These are phyloP conservation scores for Marmota monax DNA, from an alignment of 2,113 vertebrate genomes.

Conservation along the genomic window DNA sequence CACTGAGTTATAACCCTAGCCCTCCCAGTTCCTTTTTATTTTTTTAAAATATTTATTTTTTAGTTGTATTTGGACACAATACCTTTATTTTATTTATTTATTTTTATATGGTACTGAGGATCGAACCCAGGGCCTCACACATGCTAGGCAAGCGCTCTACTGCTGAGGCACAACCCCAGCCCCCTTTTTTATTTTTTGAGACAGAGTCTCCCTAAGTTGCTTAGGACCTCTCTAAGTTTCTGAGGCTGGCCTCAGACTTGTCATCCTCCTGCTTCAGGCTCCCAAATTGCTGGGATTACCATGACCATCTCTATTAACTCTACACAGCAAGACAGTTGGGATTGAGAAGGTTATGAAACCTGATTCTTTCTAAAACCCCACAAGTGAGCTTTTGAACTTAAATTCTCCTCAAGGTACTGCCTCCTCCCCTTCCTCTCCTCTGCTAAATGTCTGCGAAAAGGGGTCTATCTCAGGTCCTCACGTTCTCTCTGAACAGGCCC, in stretches of 20 bases:
- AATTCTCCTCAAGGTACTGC: background rate
- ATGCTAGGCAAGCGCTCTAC: background rate
- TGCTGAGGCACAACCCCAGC: background rate
- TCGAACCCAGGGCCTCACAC: background rate
- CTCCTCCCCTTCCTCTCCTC: background rate
- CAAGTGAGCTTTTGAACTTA: background rate
- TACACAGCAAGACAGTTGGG: background rate
- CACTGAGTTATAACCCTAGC: background rate
- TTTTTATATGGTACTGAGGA: background rate
- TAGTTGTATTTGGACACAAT: no score
- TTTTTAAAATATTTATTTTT: background rate
- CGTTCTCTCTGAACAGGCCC: background rate
- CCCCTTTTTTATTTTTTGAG: background rate
- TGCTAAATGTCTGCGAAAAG: background rate
- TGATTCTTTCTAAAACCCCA: conserved; percentile 14
- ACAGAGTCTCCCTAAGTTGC: background rate
- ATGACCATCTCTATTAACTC: background rate
- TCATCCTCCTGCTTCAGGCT: background rate
- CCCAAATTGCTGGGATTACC: background rate
- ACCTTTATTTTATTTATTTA: background rate
- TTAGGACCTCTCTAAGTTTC: background rate
- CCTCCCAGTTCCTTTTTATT: background rate
- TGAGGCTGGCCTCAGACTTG: background rate
- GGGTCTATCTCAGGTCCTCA: background rate
- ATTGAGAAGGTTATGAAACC: background rate